Evolutionary conservation across 2,113 vertebrate genomes (phyloP), one percentile per base, ranked within the genome.

Genomic region (Amazona vittata): DNA sequence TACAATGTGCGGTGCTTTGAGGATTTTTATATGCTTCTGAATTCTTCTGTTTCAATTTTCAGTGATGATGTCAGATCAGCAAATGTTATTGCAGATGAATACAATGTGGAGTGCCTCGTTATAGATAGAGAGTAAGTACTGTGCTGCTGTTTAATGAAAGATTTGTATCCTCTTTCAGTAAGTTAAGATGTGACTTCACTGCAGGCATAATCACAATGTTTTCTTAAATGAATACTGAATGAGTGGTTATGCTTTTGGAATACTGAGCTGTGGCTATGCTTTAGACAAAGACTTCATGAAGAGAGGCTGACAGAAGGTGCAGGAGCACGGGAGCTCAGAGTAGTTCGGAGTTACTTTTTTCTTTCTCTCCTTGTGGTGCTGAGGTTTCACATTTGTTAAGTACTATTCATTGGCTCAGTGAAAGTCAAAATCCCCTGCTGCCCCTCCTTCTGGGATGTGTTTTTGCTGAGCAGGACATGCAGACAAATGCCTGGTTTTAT

Each of bases 41-140:
- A 47, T 50, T 88, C 75, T 78, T 81, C 80, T 84, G 4, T 89
- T 98, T 84, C 95, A 68, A 70, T 96, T 95, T 94, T 18, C 97
- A 99, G 99, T 96, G 99, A 99, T 73, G 99, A 99, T 35, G 98
- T 99, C 73, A 98, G 99, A 47, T 99, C 99, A 29, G 99, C 99
- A 81, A 99, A 99, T 41, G 99, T 99, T 39, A 98, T 99, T 95
- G 99, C 99, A 37, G 98, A 97, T 52, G 98, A 99, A 94, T 97
- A 99, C 82, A 98, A 98, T 46, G 99, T 99, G 11, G 98, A 99
- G 6, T 99, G 99, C 96, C 98, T 99, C 20, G 98, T 99, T 49
- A 98, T 99, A 95, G 99, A 99, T 64, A 98, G 99, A 98, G 99
- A 99, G 99, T 99, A 96, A 99, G 99, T 99, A 91, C 24, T 4